Conservation (phyloP, 1,140 invertebrate genomes). For the Laupala kohalensis region DNA sequence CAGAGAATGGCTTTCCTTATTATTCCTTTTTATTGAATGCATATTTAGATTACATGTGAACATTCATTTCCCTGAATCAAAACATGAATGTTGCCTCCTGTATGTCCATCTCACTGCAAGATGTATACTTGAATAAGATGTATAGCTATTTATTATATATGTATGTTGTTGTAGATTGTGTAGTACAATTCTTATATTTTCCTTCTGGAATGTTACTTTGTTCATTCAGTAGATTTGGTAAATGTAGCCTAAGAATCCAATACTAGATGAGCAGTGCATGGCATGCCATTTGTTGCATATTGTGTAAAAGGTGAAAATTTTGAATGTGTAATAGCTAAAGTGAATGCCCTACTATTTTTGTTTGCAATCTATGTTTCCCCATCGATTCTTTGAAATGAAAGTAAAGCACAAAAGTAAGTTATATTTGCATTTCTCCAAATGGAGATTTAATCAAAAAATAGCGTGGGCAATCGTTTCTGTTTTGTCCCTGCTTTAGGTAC, state of each 20-base stretch:
- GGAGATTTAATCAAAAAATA: background rate
- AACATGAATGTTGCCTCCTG: background rate
- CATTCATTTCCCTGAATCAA: background rate
- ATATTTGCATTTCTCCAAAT: background rate
- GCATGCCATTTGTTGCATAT: background rate
- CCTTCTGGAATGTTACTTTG: background rate
- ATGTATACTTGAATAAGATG: no score
- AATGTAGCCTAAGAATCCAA: background rate
- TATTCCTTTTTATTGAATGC: background rate
- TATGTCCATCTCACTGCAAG: background rate
- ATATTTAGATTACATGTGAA: background rate
- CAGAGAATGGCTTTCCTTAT: background rate
- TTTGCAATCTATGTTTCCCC: background rate
- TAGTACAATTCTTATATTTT: no score
- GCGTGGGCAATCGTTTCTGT: background rate
- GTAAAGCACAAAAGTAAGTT: background rate
- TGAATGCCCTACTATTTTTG: background rate
- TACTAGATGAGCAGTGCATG: background rate
- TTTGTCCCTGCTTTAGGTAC: slow-evolving; percentile 40
- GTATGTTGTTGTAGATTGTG: background rate
- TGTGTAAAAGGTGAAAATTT: background rate
- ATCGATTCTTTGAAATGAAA: background rate
- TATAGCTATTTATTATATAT: no score
- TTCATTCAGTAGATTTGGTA: background rate
- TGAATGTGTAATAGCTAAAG: background rate